These are phyloP conservation scores for Periophthalmodon schlosseri DNA, from an alignment of 2,113 vertebrate species.

Conservation along the genomic window DNA sequence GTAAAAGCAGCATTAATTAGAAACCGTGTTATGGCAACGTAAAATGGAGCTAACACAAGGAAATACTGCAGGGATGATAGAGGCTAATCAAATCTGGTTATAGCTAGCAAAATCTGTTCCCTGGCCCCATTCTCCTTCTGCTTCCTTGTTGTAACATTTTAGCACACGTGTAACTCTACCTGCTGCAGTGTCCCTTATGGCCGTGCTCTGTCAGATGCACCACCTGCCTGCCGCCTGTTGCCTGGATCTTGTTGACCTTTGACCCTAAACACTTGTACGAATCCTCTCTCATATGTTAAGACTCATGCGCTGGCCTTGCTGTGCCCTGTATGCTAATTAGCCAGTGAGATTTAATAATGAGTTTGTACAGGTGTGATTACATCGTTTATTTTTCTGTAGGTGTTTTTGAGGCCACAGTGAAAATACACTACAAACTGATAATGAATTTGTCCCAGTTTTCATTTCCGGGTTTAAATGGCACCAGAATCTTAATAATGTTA, in stretches of 20 bases:
- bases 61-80: constrained; percentile 32
- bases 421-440: not conserved
- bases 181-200: not conserved
- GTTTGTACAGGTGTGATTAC: not conserved
- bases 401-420: not conserved
- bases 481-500: not conserved
- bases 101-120: constrained; percentile 17
- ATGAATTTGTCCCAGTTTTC: not conserved
- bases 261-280: not conserved
- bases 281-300: not conserved
- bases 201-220: not conserved
- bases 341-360: not conserved
- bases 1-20: constrained; percentile 54
- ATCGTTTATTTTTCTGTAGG: not conserved
- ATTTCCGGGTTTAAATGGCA: not conserved
- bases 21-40: constrained; percentile 33
- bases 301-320: not conserved
- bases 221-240: not conserved
- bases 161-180: not conserved
- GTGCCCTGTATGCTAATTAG: not conserved
- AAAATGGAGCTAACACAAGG: constrained; percentile 13
- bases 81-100: constrained; percentile 28
- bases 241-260: not conserved
- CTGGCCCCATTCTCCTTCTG: not conserved
- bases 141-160: not conserved